Conservation (phyloP, 2,113 vertebrate genomes). For the Anthoscopus minutus region DNA sequence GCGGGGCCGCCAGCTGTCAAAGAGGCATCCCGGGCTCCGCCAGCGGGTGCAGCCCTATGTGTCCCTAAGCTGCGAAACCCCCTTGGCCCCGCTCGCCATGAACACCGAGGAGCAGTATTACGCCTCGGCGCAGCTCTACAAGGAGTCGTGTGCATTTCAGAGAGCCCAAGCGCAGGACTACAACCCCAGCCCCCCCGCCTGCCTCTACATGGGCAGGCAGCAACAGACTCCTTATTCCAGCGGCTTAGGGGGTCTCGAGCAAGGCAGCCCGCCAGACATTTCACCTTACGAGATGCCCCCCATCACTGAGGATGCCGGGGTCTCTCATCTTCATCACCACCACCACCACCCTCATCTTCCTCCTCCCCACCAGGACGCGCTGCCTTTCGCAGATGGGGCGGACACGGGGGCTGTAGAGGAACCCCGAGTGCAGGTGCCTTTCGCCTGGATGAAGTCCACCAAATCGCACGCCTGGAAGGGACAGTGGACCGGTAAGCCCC, state of each 20-base stretch:
- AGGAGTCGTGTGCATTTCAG: slow-evolving; percentile 90
- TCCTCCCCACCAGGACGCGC: slow-evolving; percentile 66
- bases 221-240: slow-evolving; percentile 66
- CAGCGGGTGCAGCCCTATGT: background rate
- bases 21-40: slow-evolving; percentile 11
- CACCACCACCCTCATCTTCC: slow-evolving; percentile 74
- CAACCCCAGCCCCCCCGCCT: slow-evolving; percentile 84
- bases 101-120: slow-evolving; percentile 91
- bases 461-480: slow-evolving; percentile 95
- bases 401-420: slow-evolving; percentile 75
- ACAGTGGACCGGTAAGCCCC: slow-evolving; percentile 89
- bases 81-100: slow-evolving; percentile 74
- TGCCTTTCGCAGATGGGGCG: slow-evolving; percentile 75
- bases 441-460: slow-evolving; percentile 98
- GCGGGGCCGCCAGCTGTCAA: slow-evolving; percentile 69
- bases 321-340: slow-evolving; percentile 79
- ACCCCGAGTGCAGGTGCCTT: slow-evolving; percentile 84
- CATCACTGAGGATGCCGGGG: slow-evolving; percentile 80
- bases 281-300: slow-evolving; percentile 81
- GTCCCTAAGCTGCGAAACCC: slow-evolving; percentile 17
- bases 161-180: slow-evolving; percentile 82
- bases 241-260: slow-evolving; percentile 78
- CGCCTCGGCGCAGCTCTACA: slow-evolving; percentile 84
- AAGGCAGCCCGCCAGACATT: slow-evolving; percentile 81
- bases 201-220: slow-evolving; percentile 90